phyloP scores from a whole-genome alignment of 1,140 invertebrate genomes.

The Drosophila lacteicornis region DNA sequence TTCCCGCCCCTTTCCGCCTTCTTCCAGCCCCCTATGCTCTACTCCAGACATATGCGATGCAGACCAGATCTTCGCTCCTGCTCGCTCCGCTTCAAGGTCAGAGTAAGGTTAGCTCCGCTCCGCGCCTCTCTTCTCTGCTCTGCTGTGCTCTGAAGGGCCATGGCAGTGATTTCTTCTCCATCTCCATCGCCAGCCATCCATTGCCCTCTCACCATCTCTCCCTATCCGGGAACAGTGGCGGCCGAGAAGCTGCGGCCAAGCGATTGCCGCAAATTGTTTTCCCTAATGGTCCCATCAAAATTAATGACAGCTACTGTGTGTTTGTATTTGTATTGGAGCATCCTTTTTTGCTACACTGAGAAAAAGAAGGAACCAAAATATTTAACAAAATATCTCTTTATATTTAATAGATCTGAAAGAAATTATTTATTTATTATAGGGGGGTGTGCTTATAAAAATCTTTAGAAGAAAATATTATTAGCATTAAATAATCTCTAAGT shows the following conservation, averaged over 20 bases:
- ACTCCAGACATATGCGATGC: slow-evolving; percentile 32
- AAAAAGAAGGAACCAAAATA: background rate
- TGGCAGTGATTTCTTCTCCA: slow-evolving; percentile 68
- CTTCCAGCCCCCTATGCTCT: slow-evolving; percentile 7
- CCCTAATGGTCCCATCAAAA: slow-evolving; percentile 52
- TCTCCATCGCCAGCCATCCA: slow-evolving; percentile 1
- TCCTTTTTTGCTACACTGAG: slow-evolving; percentile 46
- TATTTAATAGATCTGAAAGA: too few relatives aligned
- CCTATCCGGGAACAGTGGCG: slow-evolving; percentile 19
- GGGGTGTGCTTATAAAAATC: too few relatives aligned
- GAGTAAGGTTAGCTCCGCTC: slow-evolving; percentile 71
- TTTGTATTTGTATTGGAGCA: slow-evolving; percentile 31
- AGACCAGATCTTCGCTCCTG: slow-evolving; percentile 43
- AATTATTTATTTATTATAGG: too few relatives aligned
- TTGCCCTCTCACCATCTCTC: slow-evolving; percentile 3
- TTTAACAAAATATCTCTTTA: background rate
- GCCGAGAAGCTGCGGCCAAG: slow-evolving; percentile 21
- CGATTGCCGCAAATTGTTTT: slow-evolving; percentile 43
- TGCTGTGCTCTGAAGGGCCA: slow-evolving; percentile 52
- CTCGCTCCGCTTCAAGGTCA: slow-evolving; percentile 76
- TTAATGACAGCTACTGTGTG: slow-evolving; percentile 30
- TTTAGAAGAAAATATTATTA: too few relatives aligned
- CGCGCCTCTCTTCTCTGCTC: slow-evolving; percentile 18
- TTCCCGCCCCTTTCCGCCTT: slow-evolving; percentile 26
- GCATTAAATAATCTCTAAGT: too few relatives aligned